These are phyloP conservation scores for Psilanteris sp. DNA, from an alignment of 1,140 invertebrate species.

Conservation along the genomic window DNA sequence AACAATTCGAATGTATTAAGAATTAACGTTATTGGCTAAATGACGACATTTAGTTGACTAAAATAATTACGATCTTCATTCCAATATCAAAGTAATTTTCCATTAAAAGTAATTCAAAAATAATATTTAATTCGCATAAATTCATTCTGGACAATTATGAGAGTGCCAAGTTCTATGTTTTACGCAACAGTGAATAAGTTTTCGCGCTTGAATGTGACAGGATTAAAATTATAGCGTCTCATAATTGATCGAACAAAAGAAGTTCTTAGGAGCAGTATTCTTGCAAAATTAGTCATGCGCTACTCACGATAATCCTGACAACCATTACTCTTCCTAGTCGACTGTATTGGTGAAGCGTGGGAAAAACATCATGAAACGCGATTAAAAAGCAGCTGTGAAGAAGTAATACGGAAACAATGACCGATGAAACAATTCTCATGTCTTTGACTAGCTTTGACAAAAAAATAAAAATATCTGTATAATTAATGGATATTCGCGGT, in stretches of 20 bases:
- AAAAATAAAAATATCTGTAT: slow-evolving; percentile 45
- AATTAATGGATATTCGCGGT: slow-evolving; percentile 38
- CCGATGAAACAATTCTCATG: slow-evolving; percentile 57
- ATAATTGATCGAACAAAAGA: slow-evolving; percentile 53
- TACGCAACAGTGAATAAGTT: slow-evolving; percentile 12
- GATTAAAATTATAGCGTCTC: slow-evolving; percentile 49
- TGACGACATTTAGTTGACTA: too few relatives aligned
- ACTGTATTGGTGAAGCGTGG: slow-evolving; percentile 47
- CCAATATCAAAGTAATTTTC: too few relatives aligned
- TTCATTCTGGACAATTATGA: too few relatives aligned
- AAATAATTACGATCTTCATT: too few relatives aligned
- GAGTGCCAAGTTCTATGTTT: slow-evolving; percentile 24
- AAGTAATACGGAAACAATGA: slow-evolving; percentile 60
- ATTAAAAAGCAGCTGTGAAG: slow-evolving; percentile 62
- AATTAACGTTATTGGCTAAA: too few relatives aligned
- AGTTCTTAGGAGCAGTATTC: slow-evolving; percentile 41
- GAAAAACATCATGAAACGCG: slow-evolving; percentile 56
- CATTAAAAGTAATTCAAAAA: too few relatives aligned
- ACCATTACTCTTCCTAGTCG: slow-evolving; percentile 58
- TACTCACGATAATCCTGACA: slow-evolving; percentile 49
- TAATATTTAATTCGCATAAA: too few relatives aligned
- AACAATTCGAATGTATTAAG: too few relatives aligned
- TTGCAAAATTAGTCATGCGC: slow-evolving; percentile 60
- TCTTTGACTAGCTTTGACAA: slow-evolving; percentile 45
- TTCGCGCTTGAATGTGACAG: slow-evolving; percentile 14